phyloP scores from a whole-genome alignment of 2,888 invertebrate species.

The Choristoneura rosaceana region DNA sequence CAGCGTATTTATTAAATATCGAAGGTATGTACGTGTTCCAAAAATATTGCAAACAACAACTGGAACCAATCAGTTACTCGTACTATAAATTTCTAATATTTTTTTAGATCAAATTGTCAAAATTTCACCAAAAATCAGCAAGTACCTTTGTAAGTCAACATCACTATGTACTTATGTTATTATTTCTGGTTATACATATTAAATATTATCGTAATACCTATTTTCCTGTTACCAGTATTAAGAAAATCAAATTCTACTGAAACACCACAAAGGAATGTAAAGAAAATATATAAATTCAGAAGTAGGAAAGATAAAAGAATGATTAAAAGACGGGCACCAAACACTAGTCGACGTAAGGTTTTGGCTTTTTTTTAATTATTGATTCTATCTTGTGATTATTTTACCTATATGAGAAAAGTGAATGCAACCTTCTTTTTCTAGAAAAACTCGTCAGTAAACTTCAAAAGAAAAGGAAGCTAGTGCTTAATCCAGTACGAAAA shows the following conservation, averaged over 20 bases:
- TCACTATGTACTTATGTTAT: neutral
- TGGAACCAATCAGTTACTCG: neutral
- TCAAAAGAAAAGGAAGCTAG: conserved; percentile 54
- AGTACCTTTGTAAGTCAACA: conserved; percentile 48
- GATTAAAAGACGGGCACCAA: conserved; percentile 22
- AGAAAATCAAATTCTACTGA: neutral
- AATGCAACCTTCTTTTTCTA: neutral
- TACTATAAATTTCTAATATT: neutral
- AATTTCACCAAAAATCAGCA: conserved; percentile 43
- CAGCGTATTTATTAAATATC: neutral
- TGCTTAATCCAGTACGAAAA: conserved; percentile 49
- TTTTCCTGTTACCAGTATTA: conserved; percentile 1
- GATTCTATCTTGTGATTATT: neutral
- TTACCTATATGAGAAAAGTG: too few relatives aligned
- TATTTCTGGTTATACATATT: neutral
- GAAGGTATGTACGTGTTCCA: neutral
- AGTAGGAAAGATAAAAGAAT: conserved; percentile 9
- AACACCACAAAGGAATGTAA: neutral
- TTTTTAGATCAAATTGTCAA: conserved; percentile 5
- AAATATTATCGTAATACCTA: neutral
- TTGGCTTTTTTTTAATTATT: neutral
- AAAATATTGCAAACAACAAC: neutral
- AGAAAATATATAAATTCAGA: neutral
- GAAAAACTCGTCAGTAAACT: conserved; percentile 51
- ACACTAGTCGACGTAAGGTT: neutral